These are phyloP conservation scores for Flabesymbios commensalis DNA, from an alignment of 2,888 invertebrate species.

Conservation along the genomic window DNA sequence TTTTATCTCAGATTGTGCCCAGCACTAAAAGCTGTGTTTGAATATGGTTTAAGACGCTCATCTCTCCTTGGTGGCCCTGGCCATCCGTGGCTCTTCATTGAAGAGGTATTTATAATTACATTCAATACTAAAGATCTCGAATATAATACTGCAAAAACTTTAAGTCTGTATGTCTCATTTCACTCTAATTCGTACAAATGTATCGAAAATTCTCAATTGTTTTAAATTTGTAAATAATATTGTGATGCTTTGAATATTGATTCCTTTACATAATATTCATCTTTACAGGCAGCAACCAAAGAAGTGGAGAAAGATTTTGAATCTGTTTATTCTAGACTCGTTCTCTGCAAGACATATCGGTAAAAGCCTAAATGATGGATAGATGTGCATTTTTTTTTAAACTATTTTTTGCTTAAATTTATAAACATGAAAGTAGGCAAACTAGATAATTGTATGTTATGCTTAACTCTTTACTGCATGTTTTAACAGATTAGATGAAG, in stretches of 20 bases:
- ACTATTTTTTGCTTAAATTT: not conserved
- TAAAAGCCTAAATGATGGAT: conserved; percentile 29
- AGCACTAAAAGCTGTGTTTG: conserved; percentile 87
- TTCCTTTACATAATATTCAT: too few relatives aligned
- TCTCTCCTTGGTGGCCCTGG: conserved; percentile 86
- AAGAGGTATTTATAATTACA: conserved; percentile 75
- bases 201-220: too few relatives aligned
- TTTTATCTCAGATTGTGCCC: conserved; percentile 81
- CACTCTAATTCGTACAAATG: not conserved
- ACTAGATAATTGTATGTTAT: too few relatives aligned
- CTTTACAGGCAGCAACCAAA: conserved; percentile 77
- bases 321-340: conserved; percentile 94
- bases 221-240: too few relatives aligned
- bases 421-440: too few relatives aligned
- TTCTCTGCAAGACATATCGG: conserved; percentile 96
- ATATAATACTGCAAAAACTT: not conserved
- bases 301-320: conserved; percentile 98
- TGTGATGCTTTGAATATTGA: too few relatives aligned
- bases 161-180: not conserved
- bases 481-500: conserved; percentile 80
- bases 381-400: not conserved
- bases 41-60: conserved; percentile 92
- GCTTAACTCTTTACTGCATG: not conserved
- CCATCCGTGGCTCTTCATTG: conserved; percentile 98
- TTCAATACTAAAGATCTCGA: too few relatives aligned